Percentiles rank a stretch among this genome's conserved stretches.
These are phyloP conservation scores for Nomada hirtipes DNA, from an alignment of 2,888 invertebrate genomes.

Conservation along the genomic window DNA sequence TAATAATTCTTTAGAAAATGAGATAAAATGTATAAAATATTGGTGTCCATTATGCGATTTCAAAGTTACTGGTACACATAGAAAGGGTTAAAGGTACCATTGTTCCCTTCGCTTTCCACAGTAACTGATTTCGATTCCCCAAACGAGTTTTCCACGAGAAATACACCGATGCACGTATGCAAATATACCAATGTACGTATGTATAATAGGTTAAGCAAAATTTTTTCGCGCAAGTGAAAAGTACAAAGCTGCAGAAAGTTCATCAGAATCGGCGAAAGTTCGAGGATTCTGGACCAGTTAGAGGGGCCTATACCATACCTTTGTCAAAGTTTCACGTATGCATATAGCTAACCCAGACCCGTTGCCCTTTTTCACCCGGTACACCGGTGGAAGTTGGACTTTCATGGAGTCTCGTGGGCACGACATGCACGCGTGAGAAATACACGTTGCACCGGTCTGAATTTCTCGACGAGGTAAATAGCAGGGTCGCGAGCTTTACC, in stretches of 20 bases:
- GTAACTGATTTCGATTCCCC: neutral
- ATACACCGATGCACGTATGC: neutral
- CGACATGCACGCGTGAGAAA: constrained; percentile 36
- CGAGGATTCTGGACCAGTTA: constrained; percentile 32
- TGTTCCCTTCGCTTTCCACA: too few relatives aligned
- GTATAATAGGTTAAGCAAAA: constrained; percentile 2
- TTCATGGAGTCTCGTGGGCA: constrained; percentile 36
- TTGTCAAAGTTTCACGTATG: constrained; percentile 44
- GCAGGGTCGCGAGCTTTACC: constrained; percentile 21
- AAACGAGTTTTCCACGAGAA: neutral
- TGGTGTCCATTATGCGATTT: too few relatives aligned
- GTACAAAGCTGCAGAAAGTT: constrained; percentile 20
- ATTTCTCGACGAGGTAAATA: constrained; percentile 42
- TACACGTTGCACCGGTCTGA: constrained; percentile 30
- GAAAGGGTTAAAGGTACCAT: too few relatives aligned
- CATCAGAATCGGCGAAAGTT: constrained; percentile 25
- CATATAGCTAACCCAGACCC: constrained; percentile 28
- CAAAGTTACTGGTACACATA: too few relatives aligned
- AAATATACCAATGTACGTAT: neutral
- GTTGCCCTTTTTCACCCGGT: constrained; percentile 24
- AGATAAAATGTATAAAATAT: too few relatives aligned
- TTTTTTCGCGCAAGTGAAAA: constrained; percentile 11
- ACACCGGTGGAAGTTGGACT: constrained; percentile 23
- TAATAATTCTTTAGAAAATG: too few relatives aligned
- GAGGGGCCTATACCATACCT: constrained; percentile 10